Evolutionary conservation across 2,888 invertebrate genomes (phyloP).

Genomic region (Euzetes globulus): DNA sequence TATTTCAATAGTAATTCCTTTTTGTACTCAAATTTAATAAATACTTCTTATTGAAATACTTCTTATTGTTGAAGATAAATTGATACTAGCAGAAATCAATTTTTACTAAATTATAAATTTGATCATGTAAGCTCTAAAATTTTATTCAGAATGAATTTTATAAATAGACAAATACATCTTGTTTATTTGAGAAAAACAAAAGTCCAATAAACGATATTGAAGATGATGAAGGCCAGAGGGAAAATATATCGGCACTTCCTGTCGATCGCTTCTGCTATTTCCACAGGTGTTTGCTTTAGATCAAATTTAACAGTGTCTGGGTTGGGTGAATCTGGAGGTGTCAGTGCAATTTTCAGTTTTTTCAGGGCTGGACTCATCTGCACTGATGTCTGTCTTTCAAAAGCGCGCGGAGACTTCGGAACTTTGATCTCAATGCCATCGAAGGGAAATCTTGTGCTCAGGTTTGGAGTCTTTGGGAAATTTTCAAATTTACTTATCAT

Average conservation of each 20-base stretch:
- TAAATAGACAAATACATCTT: too few relatives aligned
- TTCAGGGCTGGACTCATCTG: neutral
- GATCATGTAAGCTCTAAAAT: too few relatives aligned
- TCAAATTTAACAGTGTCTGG: neutral
- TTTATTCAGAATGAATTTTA: too few relatives aligned
- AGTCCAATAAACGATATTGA: constrained; percentile 41
- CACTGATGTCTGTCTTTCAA: neutral
- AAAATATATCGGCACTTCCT: constrained; percentile 40
- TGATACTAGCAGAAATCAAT: too few relatives aligned
- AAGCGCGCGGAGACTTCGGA: neutral
- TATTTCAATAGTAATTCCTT: too few relatives aligned
- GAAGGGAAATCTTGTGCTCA: neutral
- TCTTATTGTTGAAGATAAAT: too few relatives aligned
- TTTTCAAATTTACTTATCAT: neutral
- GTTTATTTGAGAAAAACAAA: neutral
- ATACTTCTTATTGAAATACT: too few relatives aligned
- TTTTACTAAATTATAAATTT: too few relatives aligned
- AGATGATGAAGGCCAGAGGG: constrained; percentile 38
- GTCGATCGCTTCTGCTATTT: constrained; percentile 40
- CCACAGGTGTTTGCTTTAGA: constrained; percentile 37
- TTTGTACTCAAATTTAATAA: too few relatives aligned
- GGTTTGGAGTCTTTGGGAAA: too few relatives aligned
- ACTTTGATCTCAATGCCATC: constrained; percentile 1
- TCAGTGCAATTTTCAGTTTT: neutral
- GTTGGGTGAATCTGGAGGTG: neutral